Evolutionary conservation across 2,113 vertebrate species (phyloP).

Genomic region (Dissostichus mawsoni): DNA sequence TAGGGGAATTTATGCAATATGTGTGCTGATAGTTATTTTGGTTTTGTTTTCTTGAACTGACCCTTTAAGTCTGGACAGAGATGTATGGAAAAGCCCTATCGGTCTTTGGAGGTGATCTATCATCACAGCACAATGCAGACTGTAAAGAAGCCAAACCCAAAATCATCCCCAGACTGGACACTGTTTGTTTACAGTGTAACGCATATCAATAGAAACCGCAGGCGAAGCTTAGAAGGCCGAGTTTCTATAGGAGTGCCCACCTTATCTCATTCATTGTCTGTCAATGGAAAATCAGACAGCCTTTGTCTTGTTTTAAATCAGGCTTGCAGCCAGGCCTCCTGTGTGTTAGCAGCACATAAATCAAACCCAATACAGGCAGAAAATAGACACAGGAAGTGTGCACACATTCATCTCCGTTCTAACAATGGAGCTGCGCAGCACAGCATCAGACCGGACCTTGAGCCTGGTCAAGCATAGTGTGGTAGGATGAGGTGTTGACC

Average conservation of each 20-base stretch:
- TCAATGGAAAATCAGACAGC: constrained; percentile 48
- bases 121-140: constrained; percentile 5
- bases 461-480: constrained; percentile 1
- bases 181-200: not conserved
- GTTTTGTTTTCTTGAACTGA: not conserved
- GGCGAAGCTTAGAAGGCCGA: constrained; percentile 1
- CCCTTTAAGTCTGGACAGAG: not conserved
- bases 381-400: constrained; percentile 81
- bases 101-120: not conserved
- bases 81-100: not conserved
- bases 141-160: not conserved
- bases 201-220: constrained; percentile 27
- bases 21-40: not conserved
- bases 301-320: constrained; percentile 55
- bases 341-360: constrained; percentile 60
- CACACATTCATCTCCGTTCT: constrained; percentile 42
- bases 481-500: constrained; percentile 71
- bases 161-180: not conserved
- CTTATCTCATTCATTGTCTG: constrained; percentile 31
- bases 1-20: not conserved
- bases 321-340: constrained; percentile 28
- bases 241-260: constrained; percentile 40
- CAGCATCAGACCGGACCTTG: constrained; percentile 55
- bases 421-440: constrained; percentile 76
- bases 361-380: constrained; percentile 68